A percentile compares a stretch with the other conserved stretches of the same genome.
Conservation (phyloP, 2,797 vertebrate species). For the Gallinago solitaria region DNA sequence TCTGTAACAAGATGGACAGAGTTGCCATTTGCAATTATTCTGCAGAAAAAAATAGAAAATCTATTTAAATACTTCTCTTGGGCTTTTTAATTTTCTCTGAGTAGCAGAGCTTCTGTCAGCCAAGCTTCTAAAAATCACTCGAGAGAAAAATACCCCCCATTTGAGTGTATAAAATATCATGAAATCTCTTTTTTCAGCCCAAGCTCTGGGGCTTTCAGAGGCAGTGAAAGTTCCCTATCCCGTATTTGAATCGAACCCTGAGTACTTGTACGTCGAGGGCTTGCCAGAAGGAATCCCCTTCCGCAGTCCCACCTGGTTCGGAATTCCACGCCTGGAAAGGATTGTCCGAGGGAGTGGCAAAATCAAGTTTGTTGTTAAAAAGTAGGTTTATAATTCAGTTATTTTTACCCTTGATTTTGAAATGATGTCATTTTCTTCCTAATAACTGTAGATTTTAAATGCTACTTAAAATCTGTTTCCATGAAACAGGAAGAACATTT, state of each 20-base stretch:
- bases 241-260: constrained; percentile 77
- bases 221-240: constrained; percentile 80
- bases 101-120: background rate
- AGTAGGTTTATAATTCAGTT: constrained; percentile 65
- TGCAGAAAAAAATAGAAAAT: background rate
- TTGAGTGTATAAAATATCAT: background rate
- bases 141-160: background rate
- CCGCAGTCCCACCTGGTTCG: constrained; percentile 84
- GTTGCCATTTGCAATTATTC: background rate
- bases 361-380: constrained; percentile 82
- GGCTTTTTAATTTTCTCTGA: background rate
- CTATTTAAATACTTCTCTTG: background rate
- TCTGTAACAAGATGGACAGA: background rate
- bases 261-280: constrained; percentile 77
- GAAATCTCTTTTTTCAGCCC: constrained; percentile 62
- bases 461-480: background rate
- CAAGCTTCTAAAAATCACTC: background rate
- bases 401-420: background rate
- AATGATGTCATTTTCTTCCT: background rate
- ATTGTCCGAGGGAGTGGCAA: constrained; percentile 77
- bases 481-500: background rate
- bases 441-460: background rate
- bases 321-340: constrained; percentile 83
- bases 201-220: constrained; percentile 79
- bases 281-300: constrained; percentile 84